Conservation (phyloP, 1,140 invertebrate species). For the Steinernema feltiae region DNA sequence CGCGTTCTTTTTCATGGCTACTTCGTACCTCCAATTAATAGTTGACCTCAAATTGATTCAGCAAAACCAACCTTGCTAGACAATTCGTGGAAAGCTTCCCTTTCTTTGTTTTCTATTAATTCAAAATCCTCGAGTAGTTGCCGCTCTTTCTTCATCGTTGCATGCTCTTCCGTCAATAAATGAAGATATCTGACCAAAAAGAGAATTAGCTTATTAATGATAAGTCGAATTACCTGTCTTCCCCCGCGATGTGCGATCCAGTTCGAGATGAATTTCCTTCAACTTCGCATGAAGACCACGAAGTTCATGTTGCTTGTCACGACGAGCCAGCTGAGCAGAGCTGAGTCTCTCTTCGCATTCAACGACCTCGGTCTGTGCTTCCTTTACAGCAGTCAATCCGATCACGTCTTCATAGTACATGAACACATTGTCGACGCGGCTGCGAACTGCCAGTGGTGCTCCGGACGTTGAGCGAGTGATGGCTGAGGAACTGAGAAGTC, state of each 20-base stretch:
- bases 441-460: background rate
- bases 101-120: constrained; percentile 61
- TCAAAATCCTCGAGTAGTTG: constrained; percentile 55
- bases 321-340: constrained; percentile 53
- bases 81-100: constrained; percentile 66
- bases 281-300: constrained; percentile 64
- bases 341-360: constrained; percentile 32
- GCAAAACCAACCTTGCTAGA: constrained; percentile 25
- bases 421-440: constrained; percentile 12
- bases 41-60: constrained; percentile 1
- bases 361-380: constrained; percentile 37
- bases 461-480: background rate
- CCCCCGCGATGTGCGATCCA: constrained; percentile 68
- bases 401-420: constrained; percentile 38
- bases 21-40: constrained; percentile 59
- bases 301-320: constrained; percentile 64
- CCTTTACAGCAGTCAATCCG: constrained; percentile 33
- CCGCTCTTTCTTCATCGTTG: constrained; percentile 59
- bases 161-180: constrained; percentile 62
- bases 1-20: constrained; percentile 69
- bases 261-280: constrained; percentile 66
- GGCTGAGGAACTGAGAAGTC: background rate
- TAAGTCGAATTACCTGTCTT: constrained; percentile 59
- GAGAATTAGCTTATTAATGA: background rate
- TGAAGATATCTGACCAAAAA: constrained; percentile 62